Conservation (phyloP, 2,113 vertebrate species). For the Apistogramma diplotaenia region DNA sequence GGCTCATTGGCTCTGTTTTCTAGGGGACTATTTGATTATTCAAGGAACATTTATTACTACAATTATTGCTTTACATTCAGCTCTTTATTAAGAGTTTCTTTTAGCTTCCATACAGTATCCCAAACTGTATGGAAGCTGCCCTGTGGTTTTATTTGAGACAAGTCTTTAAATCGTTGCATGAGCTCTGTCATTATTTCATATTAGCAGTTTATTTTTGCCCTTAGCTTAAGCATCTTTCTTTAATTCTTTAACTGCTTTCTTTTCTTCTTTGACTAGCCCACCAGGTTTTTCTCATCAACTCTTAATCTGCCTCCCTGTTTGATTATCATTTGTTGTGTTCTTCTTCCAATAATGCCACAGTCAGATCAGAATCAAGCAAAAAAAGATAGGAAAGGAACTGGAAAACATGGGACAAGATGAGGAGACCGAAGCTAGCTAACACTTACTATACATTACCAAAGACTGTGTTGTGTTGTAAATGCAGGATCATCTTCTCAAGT, state of each 20-base stretch:
- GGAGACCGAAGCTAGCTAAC: neutral
- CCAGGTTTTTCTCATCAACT: neutral
- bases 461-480: neutral
- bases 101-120: neutral
- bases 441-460: neutral
- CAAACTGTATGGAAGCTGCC: neutral
- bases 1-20: neutral
- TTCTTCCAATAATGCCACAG: neutral
- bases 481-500: neutral
- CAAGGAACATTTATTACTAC: neutral
- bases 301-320: neutral
- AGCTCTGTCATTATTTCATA: neutral
- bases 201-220: neutral
- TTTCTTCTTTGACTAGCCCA: neutral
- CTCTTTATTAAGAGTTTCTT: neutral
- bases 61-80: neutral
- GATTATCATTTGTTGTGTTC: neutral
- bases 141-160: neutral
- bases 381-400: neutral
- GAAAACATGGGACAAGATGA: neutral
- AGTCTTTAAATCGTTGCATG: neutral
- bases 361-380: neutral
- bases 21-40: neutral
- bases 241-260: neutral
- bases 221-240: neutral